These are phyloP conservation scores for Drymodes brunneopygia DNA, from an alignment of 2,113 vertebrate species.

Conservation along the genomic window DNA sequence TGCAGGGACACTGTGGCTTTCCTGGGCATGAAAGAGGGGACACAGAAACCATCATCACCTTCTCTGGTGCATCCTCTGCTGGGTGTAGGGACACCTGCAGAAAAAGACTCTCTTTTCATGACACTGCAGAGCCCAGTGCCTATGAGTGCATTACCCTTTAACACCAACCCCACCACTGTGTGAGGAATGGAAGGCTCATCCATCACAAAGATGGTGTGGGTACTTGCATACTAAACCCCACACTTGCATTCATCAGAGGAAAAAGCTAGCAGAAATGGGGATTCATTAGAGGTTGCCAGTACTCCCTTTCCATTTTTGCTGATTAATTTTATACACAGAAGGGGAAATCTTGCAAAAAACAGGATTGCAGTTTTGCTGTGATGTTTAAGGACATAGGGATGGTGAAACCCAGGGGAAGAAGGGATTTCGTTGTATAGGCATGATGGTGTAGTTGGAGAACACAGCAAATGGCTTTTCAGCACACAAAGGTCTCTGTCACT, in stretches of 20 bases:
- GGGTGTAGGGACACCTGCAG: neutral
- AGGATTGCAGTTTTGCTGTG: neutral
- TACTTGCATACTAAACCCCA: neutral
- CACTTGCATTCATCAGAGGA: neutral
- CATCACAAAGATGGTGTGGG: neutral
- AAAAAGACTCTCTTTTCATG: neutral
- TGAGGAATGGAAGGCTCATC: neutral
- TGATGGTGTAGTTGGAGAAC: neutral
- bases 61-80: neutral
- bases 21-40: neutral
- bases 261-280: neutral
- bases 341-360: neutral
- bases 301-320: neutral
- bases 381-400: accelerated
- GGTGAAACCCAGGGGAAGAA: neutral
- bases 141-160: accelerated
- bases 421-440: neutral
- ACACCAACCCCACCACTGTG: neutral
- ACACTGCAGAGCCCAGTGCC: neutral
- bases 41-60: neutral
- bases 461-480: neutral
- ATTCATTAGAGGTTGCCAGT: neutral
- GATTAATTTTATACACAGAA: neutral
- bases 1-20: neutral
- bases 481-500: neutral